Conservation (phyloP, 2,888 invertebrate species). For the Drosophila affinis region DNA sequence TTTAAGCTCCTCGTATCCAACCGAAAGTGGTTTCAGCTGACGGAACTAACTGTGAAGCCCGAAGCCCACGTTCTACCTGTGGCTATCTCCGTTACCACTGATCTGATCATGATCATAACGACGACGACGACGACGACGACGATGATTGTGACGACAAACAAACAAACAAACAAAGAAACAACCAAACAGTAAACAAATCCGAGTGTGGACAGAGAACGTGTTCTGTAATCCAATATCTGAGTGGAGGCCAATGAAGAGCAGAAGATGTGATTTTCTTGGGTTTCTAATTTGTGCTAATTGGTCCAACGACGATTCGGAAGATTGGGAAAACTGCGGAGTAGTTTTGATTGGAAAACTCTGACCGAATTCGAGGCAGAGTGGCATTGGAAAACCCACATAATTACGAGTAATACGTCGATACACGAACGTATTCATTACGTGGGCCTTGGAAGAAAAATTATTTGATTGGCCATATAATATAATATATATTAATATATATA, state of each 20-base stretch:
- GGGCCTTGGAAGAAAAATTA: too few relatives aligned
- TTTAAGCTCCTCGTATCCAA: slow-evolving; percentile 60
- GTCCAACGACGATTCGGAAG: not conserved
- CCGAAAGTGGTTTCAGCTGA: slow-evolving; percentile 72
- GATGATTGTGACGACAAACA: slow-evolving; percentile 24
- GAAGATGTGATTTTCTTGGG: slow-evolving; percentile 18
- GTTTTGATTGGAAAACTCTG: not conserved
- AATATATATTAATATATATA: too few relatives aligned
- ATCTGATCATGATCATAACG: slow-evolving; percentile 24
- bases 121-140: slow-evolving; percentile 12
- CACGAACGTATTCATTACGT: too few relatives aligned
- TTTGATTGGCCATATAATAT: too few relatives aligned
- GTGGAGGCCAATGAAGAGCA: slow-evolving; percentile 21
- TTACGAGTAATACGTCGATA: too few relatives aligned
- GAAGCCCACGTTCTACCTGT: slow-evolving; percentile 51
- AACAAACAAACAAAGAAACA: slow-evolving; percentile 29
- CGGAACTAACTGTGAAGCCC: slow-evolving; percentile 65
- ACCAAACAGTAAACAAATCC: slow-evolving; percentile 32
- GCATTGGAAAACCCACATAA: not conserved
- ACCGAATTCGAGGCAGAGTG: not conserved
- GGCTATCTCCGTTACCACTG: slow-evolving; percentile 26
- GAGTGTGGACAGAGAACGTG: slow-evolving; percentile 49
- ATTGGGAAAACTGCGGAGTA: not conserved
- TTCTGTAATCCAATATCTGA: slow-evolving; percentile 67
- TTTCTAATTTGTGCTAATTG: slow-evolving; percentile 30